Evolutionary conservation across 2,113 vertebrate species (phyloP), one percentile per base, ranked within the genome.

Genomic region (Myodes glareolus): DNA sequence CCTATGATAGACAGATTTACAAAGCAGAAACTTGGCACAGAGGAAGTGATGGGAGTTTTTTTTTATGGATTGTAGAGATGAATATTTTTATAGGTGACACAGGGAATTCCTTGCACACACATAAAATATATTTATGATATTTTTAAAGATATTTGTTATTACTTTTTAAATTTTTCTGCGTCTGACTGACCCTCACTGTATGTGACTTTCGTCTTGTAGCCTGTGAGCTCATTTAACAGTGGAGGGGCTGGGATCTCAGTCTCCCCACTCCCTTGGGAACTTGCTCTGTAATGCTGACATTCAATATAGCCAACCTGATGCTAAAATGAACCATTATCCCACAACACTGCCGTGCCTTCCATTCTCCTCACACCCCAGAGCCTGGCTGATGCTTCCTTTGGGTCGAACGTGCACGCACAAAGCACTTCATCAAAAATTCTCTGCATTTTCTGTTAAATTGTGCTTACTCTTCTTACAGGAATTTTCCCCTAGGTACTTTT

Each of bases 341-440:
- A 72, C 75, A 92, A 21, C 67, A 86, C 67, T 9, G 4, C 91
- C 39, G 52, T 23, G 76, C 85, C 95, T 78, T 94, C 80, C 90
- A 80, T 58, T 52, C 61, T 93, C 67, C 65, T 94, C 45, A 65
- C 61, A 76, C 82, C 92, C 82, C 89, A 81, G 77, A 97, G 91
- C 52, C n/a, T 36, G 82, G 52, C 25, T 0, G 0, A 90, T 81
- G 82, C 45, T 97, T 97, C 96, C 93, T 98, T 65, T 96, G 97
- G 95, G 97, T 67, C n/a, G 86, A 92, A 80, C 77, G 65, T 21
- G 19, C 52, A 96, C 75, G 75, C 78, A 94, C 39, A 92, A 88
- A 94, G 61, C 91, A 78, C 90, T 97, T 97, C 92, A 90, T 97
- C 97, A 98, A 95, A 96, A 93, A 78, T 96, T 97, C 81, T 94